Percentiles rank a stretch among this genome's conserved stretches.
phyloP scores from a whole-genome alignment of 2,113 vertebrate genomes.

The Alethe castanea region DNA sequence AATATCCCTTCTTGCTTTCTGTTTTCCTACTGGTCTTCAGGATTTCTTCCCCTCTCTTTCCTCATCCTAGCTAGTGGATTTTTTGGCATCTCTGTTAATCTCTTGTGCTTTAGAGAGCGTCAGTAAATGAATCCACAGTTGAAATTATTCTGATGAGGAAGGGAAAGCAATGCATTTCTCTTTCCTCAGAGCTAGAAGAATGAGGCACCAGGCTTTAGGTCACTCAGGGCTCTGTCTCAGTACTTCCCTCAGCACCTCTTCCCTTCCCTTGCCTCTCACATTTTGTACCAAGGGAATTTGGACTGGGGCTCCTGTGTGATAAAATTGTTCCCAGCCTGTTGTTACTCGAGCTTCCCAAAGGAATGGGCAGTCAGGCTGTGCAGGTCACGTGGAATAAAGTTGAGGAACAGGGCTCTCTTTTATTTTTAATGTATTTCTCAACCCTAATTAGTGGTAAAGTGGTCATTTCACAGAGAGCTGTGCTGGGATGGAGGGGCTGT shows the following conservation, averaged over 20 bases:
- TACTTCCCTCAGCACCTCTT: neutral
- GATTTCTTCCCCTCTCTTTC: neutral
- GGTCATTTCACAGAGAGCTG: neutral
- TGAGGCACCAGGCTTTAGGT: neutral
- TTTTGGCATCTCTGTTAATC: neutral
- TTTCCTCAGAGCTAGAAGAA: neutral
- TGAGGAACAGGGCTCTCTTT: neutral
- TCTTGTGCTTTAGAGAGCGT: neutral
- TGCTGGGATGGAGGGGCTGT: neutral
- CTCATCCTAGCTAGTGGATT: neutral
- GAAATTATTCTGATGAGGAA: neutral
- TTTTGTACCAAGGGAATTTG: neutral
- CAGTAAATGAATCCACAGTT: neutral
- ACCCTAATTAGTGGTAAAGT: neutral
- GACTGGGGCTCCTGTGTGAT: neutral
- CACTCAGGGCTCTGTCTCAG: neutral
- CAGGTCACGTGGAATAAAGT: neutral
- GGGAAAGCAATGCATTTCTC: neutral
- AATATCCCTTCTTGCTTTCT: neutral
- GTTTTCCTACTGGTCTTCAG: neutral
- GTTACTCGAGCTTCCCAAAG: neutral
- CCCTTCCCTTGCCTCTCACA: neutral
- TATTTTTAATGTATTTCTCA: neutral
- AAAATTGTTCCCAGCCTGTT: neutral
- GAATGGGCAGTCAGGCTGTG: neutral